Percentiles rank a stretch among this genome's conserved stretches.
These are phyloP conservation scores for Zaprionus camerounensis DNA, from an alignment of 1,140 invertebrate genomes.

Conservation along the genomic window DNA sequence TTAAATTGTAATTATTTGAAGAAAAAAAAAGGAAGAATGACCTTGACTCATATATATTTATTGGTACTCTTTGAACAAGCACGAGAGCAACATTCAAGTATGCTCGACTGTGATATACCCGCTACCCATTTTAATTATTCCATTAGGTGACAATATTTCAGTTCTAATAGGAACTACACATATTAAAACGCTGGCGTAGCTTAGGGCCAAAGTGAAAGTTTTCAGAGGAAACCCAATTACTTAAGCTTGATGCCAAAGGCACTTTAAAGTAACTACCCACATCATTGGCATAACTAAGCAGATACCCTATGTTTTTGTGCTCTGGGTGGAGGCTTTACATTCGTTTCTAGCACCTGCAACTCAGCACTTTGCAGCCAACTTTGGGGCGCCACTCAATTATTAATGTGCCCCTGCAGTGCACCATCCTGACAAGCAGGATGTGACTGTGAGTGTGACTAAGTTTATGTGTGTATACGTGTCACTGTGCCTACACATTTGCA, in stretches of 20 bases:
- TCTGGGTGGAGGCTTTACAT: constrained; percentile 4
- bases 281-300: constrained; percentile 63
- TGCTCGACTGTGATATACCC: no score
- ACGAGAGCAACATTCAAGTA: no score
- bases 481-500: constrained; percentile 28
- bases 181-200: neutral
- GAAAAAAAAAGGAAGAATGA: neutral
- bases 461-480: neutral
- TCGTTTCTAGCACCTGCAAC: constrained; percentile 65
- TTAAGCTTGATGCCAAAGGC: neutral
- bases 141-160: neutral
- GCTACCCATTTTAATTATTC: no score
- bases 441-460: neutral
- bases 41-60: neutral
- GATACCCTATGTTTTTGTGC: constrained; percentile 1
- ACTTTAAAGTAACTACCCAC: constrained; percentile 28
- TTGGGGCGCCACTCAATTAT: constrained; percentile 78
- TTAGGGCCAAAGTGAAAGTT: neutral
- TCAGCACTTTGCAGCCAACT: constrained; percentile 69
- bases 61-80: neutral
- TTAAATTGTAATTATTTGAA: neutral
- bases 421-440: neutral
- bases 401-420: constrained; percentile 75
- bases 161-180: neutral
- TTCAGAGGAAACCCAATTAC: constrained; percentile 9